phyloP scores from a whole-genome alignment of 2,888 invertebrate genomes.

The Lobophora halterata region DNA sequence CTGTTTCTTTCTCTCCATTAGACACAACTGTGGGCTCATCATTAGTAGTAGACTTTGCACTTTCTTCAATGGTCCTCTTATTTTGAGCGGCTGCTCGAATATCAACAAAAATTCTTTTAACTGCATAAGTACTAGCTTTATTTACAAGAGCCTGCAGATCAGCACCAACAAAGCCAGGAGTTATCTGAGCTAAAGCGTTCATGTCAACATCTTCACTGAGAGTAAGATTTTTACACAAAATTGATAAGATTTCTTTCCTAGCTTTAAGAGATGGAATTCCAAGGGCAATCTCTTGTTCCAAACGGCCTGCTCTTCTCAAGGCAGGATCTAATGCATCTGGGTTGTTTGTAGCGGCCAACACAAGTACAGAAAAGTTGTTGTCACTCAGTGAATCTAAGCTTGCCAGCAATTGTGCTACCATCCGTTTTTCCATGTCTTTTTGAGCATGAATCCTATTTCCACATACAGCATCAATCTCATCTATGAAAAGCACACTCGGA shows the following conservation, averaged over 20 bases:
- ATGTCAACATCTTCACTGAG: slow-evolving; percentile 87
- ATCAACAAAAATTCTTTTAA: slow-evolving; percentile 81
- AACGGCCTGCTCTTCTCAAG: slow-evolving; percentile 93
- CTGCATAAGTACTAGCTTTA: slow-evolving; percentile 93
- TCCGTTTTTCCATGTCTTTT: slow-evolving; percentile 97
- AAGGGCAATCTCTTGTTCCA: slow-evolving; percentile 95
- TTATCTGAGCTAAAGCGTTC: slow-evolving; percentile 87
- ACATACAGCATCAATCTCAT: slow-evolving; percentile 98
- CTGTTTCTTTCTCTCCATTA: slow-evolving; percentile 57
- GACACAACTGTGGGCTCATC: slow-evolving; percentile 51
- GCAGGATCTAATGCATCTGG: slow-evolving; percentile 96
- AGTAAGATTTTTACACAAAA: slow-evolving; percentile 86
- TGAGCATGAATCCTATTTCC: slow-evolving; percentile 94
- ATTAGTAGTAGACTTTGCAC: slow-evolving; percentile 25
- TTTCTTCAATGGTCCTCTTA: slow-evolving; percentile 24
- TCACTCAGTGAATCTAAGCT: slow-evolving; percentile 90
- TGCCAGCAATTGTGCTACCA: slow-evolving; percentile 94
- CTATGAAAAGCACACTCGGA: slow-evolving; percentile 94
- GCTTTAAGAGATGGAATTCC: slow-evolving; percentile 95
- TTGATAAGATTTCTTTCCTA: slow-evolving; percentile 88
- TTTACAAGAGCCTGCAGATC: slow-evolving; percentile 93
- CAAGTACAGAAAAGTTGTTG: slow-evolving; percentile 84
- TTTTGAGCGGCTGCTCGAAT: slow-evolving; percentile 47
- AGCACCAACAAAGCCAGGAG: slow-evolving; percentile 98
- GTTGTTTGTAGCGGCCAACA: slow-evolving; percentile 97